Base-by-base conservation (phyloP, 2,797 vertebrate species). In the Pseudopleuronectes americanus region DNA sequence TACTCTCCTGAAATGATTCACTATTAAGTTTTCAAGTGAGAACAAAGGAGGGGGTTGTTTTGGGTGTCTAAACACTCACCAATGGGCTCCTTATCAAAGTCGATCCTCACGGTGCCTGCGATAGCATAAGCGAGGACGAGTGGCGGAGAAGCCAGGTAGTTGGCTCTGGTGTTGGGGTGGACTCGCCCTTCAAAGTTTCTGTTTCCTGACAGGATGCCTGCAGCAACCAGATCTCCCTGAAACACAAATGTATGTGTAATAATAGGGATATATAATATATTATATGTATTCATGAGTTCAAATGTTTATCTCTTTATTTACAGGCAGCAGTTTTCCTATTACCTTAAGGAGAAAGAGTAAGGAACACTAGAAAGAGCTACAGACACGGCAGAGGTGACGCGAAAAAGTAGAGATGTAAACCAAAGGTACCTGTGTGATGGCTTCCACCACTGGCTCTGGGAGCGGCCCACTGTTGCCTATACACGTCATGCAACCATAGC, bases 401-500 rank as follows among this genome's bases (percentile, higher is more conserved):
- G 22, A 43, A 10, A 16, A 12, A 56, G 45, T 0, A 22, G 2
- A 31, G 5, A 26, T 17, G 13, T 26, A 36, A 13, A 53, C 21
- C 19, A 47, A 3, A 5, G 5, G 65, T 95, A 99, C 98, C 97
- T 98, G 90, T 1, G 92, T 96, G 77, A 99, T 96, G 64, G 98
- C 96, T 70, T 97, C 96, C 64, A 97, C 96, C 61, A 99, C 96
- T 1, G 94, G 77, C 12, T 99, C 97, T 0, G 97, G 97, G 1
- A 99, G 92, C 4, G 98, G 97, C 28, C 98, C 97, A 12, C 98
- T 99, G 91, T 99, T 99, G 69, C 98, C 98, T 66, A 99, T 99
- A 80, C 98, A 99, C 9, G 98, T 99, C 97, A 99, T 99, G 79
- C 98, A 99, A 45, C 98, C 98, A 14, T 99, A 99, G 70, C 98